These are phyloP conservation scores for Hippoglossus stenolepis DNA, from an alignment of 2,113 vertebrate species.

Conservation along the genomic window DNA sequence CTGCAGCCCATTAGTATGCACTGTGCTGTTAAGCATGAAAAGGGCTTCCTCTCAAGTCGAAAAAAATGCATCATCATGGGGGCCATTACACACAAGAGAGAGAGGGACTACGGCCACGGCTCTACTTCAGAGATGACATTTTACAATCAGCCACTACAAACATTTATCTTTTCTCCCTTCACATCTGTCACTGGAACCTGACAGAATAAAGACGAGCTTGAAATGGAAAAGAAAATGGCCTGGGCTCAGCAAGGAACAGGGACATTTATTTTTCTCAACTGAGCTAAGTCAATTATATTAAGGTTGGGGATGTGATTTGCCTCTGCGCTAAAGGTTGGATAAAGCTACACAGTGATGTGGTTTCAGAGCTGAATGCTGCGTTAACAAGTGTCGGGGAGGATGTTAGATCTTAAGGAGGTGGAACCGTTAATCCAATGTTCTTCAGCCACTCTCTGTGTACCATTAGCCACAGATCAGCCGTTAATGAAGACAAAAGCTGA, in stretches of 20 bases:
- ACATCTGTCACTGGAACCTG: constrained; percentile 35
- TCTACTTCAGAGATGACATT: constrained; percentile 84
- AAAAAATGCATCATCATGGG: constrained; percentile 83
- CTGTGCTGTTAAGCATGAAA: constrained; percentile 71
- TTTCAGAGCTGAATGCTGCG: constrained; percentile 40
- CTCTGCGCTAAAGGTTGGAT: constrained; percentile 46
- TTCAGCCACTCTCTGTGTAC: constrained; percentile 27
- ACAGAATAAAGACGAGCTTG: constrained; percentile 52
- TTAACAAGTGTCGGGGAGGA: constrained; percentile 55
- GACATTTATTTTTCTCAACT: constrained; percentile 65
- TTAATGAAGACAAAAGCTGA: constrained; percentile 40
- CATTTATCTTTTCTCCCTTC: constrained; percentile 71
- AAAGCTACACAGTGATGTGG: background rate
- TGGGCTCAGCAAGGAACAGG: constrained; percentile 39
- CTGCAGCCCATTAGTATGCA: constrained; percentile 39
- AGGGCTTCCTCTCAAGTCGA: constrained; percentile 72
- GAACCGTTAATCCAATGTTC: constrained; percentile 63
- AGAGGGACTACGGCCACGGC: constrained; percentile 78
- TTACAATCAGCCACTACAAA: constrained; percentile 83
- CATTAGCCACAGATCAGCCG: constrained; percentile 46
- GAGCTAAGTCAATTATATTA: constrained; percentile 64
- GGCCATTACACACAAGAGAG: constrained; percentile 84
- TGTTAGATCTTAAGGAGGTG: constrained; percentile 54
- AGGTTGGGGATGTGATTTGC: constrained; percentile 59
- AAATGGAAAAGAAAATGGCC: constrained; percentile 57